These are phyloP conservation scores for Luperina nickerlii DNA, from an alignment of 2,888 invertebrate species.

Conservation along the genomic window DNA sequence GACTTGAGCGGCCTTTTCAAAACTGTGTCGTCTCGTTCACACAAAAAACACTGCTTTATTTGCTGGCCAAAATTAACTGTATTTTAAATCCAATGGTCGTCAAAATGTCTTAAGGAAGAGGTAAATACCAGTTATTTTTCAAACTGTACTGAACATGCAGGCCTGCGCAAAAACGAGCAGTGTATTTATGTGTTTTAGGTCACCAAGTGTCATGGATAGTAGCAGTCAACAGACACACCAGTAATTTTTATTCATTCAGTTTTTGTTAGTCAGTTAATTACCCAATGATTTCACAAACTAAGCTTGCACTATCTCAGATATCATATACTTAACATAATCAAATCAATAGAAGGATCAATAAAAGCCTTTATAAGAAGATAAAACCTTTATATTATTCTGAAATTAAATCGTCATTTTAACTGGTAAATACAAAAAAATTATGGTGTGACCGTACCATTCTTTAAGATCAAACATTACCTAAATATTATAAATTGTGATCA, in stretches of 20 bases:
- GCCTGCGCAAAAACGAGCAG: not conserved
- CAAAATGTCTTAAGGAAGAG: conserved; percentile 51
- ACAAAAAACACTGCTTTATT: conserved; percentile 46
- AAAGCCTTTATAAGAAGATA: conserved; percentile 47
- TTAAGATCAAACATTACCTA: conserved; percentile 43
- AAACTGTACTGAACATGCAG: conserved; percentile 5
- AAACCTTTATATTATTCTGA: conserved; percentile 54
- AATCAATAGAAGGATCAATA: conserved; percentile 42
- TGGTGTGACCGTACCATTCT: conserved; percentile 46
- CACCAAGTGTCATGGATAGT: conserved; percentile 20
- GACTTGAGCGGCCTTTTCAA: conserved; percentile 4
- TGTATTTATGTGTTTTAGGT: conserved; percentile 22
- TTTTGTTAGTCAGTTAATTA: conserved; percentile 7
- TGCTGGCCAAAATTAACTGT: conserved; percentile 13
- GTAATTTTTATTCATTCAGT: conserved; percentile 25
- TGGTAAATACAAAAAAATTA: conserved; percentile 38
- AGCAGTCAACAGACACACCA: conserved; percentile 34
- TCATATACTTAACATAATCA: conserved; percentile 5
- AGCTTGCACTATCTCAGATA: conserved; percentile 27
- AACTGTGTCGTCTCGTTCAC: conserved; percentile 16
- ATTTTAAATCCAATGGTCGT: conserved; percentile 46
- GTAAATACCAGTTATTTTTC: conserved; percentile 15
- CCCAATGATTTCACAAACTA: conserved; percentile 20
- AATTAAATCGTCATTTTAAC: conserved; percentile 45
- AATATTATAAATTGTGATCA: conserved; percentile 50